Conservation (phyloP, 2,888 invertebrate species). For the Pristionchus mayeri region DNA sequence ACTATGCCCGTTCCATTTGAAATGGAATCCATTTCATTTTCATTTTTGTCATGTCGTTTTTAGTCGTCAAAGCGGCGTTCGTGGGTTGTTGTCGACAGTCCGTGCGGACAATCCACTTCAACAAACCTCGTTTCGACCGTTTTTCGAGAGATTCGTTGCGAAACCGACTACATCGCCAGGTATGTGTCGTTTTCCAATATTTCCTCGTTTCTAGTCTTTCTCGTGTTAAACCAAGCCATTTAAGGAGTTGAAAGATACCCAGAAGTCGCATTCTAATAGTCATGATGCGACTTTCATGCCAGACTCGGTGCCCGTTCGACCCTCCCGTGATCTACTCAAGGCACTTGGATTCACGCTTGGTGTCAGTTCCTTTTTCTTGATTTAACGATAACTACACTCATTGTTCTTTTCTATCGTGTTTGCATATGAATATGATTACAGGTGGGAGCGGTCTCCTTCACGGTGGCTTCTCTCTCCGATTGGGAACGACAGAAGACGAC, state of each 20-base stretch:
- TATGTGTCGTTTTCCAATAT: background rate
- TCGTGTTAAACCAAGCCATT: background rate
- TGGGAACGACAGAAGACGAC: constrained; percentile 12
- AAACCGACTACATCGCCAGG: constrained; percentile 23
- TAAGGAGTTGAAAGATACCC: constrained; percentile 44
- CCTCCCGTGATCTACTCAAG: constrained; percentile 59
- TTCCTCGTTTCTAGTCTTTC: background rate
- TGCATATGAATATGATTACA: background rate
- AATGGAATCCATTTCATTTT: too few relatives aligned
- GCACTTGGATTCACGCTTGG: constrained; percentile 63
- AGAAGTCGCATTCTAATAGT: background rate
- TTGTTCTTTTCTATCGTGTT: background rate
- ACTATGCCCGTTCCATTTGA: too few relatives aligned
- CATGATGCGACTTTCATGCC: constrained; percentile 26
- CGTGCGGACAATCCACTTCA: background rate
- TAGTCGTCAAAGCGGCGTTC: constrained; percentile 33
- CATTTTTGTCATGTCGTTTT: constrained; percentile 12
- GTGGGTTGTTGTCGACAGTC: constrained; percentile 32
- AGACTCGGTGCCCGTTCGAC: constrained; percentile 64
- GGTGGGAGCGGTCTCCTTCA: constrained; percentile 34
- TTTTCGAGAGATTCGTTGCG: constrained; percentile 26
- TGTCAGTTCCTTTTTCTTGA: constrained; percentile 52
- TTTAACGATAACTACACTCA: background rate
- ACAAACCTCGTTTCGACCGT: constrained; percentile 23
- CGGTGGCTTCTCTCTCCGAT: constrained; percentile 19